Evolutionary conservation across 2,797 vertebrate species (phyloP), one percentile per base, ranked within the genome.

Genomic region (Sebastes nivosus): DNA sequence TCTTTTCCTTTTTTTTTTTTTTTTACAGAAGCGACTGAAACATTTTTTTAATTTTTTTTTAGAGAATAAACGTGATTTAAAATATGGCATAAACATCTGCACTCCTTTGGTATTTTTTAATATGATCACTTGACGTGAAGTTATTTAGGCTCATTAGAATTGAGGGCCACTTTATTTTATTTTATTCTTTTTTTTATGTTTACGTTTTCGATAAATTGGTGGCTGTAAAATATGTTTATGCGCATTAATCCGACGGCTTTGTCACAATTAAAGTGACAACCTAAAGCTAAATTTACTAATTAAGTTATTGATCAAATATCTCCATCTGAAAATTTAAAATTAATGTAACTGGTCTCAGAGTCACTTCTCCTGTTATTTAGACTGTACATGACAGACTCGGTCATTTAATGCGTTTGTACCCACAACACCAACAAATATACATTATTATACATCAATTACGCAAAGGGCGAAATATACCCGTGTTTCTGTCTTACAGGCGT

Each of bases 161-260:
- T 32, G 0, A 2, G 8, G 16, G 5, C 2, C 9, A 12, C 22
- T 55, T 4, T 6, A 18, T 0, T 1, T 13, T 7, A 4, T 16
- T 57, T 50, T 3, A 20, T 18, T 8, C 10, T 11, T 65, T 34
- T 50, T 11, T 5, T 18, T 20, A 3, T 8, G 14, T 16, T 42
- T 42, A 42, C 1, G 18, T 24, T 71, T 81, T 60, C 13, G 13
- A 13, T 69, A 8, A 18, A 0, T 30, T 66, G 9, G 4, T 64
- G 5, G 8, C 46, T 12, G 4, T 25, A 13, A 18, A 32, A 60
- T 22, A 46, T 30, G 8, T 65, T 6, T 14, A 22, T 14, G 7
- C 10, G 4, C 36, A 42, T 71, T 14, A 42, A 42, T 32, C 2
- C 9, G 3, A 13, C 20, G 38, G 50, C 2, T 7, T 69, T 30